Base-by-base conservation (phyloP, 2,113 vertebrate species). In the Sardina pilchardus region DNA sequence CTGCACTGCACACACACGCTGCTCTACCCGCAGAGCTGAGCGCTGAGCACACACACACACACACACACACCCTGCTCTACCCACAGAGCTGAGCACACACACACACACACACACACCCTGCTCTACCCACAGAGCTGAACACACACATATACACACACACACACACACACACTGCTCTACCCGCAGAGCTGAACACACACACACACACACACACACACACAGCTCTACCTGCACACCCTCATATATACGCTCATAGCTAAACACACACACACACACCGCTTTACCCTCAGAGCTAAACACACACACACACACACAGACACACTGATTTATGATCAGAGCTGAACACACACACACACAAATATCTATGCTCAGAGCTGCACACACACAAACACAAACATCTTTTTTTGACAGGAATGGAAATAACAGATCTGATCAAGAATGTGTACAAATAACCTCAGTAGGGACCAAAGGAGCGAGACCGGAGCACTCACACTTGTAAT, bases 1-100 rank as follows among this genome's bases (percentile, higher is more conserved):
- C 86, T 83, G 81, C 86, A 91, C 86, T 91, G 91, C 87, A 24
- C 63, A 50, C 30, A 7, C 39, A 63, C 56, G n/a, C 56, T 26
- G 56, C 4, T 63, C 6, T 63, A 63, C 3, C 6, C 50, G 19
- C 50, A 53, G 50, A 19, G 50, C 50, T 53, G 16, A 53, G 16
- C 48, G 3, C 48, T 14, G 10, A 16, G n/a, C 48, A 16, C 48
- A 19, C 50, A n/a, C 56, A 63, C 21, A 24, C 21, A 63, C 56
- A 26, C 21, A 24, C 4, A 8, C 56, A 63, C 56, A 63, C 56
- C n/a, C 53, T n/a, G 53, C 19, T 59, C 8, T 24, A 59, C 21
- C 0, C 56, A 6, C 56, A 59, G 56, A 21, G 48, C 48, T 50
- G 12, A 59, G 6, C 56, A 0, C 56, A n/a, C 24, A 9, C 24